Evolutionary conservation across 2,797 vertebrate species (phyloP).

Genomic region (Tauraco hartlaubi): DNA sequence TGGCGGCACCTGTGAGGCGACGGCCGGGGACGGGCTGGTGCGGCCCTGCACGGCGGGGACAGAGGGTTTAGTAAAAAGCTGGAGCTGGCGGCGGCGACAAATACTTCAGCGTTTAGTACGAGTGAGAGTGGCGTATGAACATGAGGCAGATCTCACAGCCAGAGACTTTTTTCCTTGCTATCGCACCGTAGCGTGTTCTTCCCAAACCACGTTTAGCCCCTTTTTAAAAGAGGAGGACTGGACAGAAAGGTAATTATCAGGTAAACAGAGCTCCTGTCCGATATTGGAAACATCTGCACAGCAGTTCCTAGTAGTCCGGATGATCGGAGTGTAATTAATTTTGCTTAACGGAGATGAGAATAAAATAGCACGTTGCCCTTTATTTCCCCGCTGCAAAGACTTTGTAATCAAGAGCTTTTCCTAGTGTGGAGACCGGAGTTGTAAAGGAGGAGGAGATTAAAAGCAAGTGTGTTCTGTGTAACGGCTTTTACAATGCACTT

Average conservation of each 20-base stretch:
- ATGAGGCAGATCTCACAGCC: background rate
- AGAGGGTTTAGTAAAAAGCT: background rate
- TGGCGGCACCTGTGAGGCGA: background rate
- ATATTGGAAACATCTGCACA: background rate
- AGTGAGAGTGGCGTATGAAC: background rate
- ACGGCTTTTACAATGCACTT: background rate
- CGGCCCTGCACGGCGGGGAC: background rate
- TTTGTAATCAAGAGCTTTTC: constrained; percentile 13
- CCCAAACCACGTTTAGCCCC: background rate
- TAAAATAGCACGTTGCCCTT: background rate
- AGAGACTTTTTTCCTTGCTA: background rate
- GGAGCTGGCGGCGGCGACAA: background rate
- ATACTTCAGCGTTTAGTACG: background rate
- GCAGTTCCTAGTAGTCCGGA: background rate
- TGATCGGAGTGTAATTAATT: background rate
- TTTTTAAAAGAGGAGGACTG: background rate
- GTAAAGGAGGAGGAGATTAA: background rate
- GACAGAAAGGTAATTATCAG: background rate
- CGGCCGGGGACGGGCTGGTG: background rate
- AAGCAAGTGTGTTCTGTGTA: background rate
- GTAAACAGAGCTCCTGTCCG: background rate
- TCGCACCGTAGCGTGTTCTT: background rate
- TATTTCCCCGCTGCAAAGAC: background rate
- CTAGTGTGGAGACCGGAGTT: background rate
- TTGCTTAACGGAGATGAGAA: background rate